phyloP scores from a whole-genome alignment of 2,797 vertebrate genomes.

The Lithobates pipiens region DNA sequence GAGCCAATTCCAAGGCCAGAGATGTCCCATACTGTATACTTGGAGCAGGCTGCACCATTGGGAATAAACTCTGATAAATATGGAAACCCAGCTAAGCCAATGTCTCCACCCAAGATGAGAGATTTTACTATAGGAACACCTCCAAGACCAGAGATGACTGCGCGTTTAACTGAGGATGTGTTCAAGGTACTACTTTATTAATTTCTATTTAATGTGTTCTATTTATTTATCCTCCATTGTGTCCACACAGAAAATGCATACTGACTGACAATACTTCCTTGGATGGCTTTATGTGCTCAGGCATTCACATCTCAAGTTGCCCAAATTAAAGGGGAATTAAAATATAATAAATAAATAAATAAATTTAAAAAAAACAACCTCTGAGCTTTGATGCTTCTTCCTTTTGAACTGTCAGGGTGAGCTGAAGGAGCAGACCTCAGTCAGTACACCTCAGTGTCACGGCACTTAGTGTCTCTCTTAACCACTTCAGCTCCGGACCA shows the following conservation, averaged over 20 bases:
- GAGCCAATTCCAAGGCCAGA: constrained; percentile 59
- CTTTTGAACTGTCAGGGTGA: too few species aligned
- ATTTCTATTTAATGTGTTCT: background rate
- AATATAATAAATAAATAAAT: too few species aligned
- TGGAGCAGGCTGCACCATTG: constrained; percentile 56
- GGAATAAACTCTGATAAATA: constrained; percentile 64
- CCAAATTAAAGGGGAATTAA: too few species aligned
- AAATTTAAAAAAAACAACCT: too few species aligned
- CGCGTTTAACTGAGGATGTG: constrained; percentile 69
- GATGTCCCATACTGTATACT: constrained; percentile 44
- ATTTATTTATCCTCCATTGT: background rate
- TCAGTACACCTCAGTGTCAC: too few species aligned
- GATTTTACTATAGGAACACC: constrained; percentile 79
- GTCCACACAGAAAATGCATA: background rate
- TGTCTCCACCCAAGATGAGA: constrained; percentile 71
- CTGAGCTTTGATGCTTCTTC: too few species aligned
- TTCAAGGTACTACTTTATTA: constrained; percentile 72
- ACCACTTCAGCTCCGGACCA: too few species aligned
- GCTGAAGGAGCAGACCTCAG: too few species aligned
- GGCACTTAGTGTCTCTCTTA: too few species aligned
- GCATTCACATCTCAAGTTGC: background rate
- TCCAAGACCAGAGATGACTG: constrained; percentile 86
- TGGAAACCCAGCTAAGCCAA: constrained; percentile 62
- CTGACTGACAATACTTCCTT: background rate
- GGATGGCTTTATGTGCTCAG: background rate